Evolutionary conservation across 1,140 invertebrate genomes (phyloP).

Genomic region (Sycophaga agraensis): DNA sequence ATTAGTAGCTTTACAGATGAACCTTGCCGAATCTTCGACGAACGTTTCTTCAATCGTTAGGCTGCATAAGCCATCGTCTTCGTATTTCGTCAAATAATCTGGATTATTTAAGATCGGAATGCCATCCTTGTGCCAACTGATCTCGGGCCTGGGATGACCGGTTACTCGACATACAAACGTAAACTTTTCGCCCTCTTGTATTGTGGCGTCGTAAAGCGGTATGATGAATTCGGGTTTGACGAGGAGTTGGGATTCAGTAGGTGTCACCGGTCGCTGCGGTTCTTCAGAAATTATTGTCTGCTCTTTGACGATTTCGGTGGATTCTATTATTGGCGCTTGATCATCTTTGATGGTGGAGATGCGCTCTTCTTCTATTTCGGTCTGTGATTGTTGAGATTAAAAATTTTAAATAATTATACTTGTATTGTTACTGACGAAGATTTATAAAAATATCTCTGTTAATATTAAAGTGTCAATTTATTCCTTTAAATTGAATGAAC

Average conservation of each 20-base stretch:
- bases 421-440: no score
- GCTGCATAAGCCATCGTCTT: constrained; percentile 61
- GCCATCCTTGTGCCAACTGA: constrained; percentile 74
- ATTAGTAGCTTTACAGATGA: constrained; percentile 74
- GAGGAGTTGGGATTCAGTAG: neutral
- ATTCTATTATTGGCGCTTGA: constrained; percentile 20
- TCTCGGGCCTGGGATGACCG: constrained; percentile 61
- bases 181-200: constrained; percentile 73
- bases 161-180: constrained; percentile 62
- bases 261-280: neutral
- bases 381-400: constrained; percentile 32
- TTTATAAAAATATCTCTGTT: no score
- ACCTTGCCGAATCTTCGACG: constrained; percentile 78
- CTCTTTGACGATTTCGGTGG: constrained; percentile 12
- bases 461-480: no score
- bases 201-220: constrained; percentile 68
- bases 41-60: constrained; percentile 79
- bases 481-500: no score
- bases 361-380: constrained; percentile 32
- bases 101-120: constrained; percentile 68
- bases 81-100: constrained; percentile 65
- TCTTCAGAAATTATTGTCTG: constrained; percentile 14
- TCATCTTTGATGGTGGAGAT: constrained; percentile 23
- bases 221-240: constrained; percentile 61
- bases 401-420: no score